Evolutionary conservation across 2,113 vertebrate genomes (phyloP).

Genomic region (Notarius quadriscutis): DNA sequence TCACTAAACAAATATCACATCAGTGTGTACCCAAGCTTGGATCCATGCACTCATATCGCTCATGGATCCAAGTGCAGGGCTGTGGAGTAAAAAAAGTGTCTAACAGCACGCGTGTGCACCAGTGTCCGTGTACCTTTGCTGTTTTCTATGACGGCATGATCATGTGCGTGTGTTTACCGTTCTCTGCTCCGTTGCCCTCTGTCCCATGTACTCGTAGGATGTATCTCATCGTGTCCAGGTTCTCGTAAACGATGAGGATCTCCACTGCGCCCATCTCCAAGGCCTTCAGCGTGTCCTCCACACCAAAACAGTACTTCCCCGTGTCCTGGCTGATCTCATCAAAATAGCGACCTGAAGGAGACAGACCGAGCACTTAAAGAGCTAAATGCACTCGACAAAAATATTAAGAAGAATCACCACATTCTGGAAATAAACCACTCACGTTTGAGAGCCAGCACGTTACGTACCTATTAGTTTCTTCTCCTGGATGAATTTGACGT

Average conservation of each 20-base stretch:
- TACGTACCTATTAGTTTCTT: conserved; percentile 96
- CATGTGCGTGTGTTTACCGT: conserved; percentile 61
- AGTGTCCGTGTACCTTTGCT: background rate
- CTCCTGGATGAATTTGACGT: conserved; percentile 99
- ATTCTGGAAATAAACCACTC: background rate
- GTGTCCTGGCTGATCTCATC: conserved; percentile 99
- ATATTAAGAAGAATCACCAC: no score
- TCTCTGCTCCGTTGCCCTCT: conserved; percentile 80
- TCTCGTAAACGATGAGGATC: conserved; percentile 99
- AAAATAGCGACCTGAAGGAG: conserved; percentile 87
- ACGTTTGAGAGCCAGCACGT: background rate
- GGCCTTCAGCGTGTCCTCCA: conserved; percentile 97
- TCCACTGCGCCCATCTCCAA: conserved; percentile 99
- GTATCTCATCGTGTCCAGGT: conserved; percentile 99
- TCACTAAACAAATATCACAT: background rate
- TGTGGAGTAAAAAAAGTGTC: background rate
- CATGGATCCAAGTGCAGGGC: background rate
- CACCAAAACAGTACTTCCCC: conserved; percentile 97
- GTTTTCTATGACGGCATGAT: background rate
- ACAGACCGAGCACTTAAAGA: background rate
- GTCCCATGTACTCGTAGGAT: conserved; percentile 94
- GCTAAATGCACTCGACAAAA: background rate
- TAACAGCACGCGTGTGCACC: no score
- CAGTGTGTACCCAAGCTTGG: background rate
- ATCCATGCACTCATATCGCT: background rate